Conservation (phyloP, 2,797 vertebrate species). For the Erpetoichthys calabaricus region DNA sequence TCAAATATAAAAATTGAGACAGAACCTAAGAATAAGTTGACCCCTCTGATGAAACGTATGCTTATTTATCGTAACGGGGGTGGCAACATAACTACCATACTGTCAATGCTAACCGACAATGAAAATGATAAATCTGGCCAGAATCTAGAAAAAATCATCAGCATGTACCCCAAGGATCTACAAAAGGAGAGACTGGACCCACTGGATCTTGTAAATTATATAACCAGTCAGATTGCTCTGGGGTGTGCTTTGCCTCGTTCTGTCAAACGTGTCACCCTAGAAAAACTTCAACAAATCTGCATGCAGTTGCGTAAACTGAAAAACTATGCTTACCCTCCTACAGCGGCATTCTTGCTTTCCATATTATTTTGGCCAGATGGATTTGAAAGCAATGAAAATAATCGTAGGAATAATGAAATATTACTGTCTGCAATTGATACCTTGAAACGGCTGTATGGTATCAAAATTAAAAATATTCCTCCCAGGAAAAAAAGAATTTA, state of each 20-base stretch:
- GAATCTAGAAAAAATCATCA: constrained; percentile 41
- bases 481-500: constrained; percentile 49
- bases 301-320: constrained; percentile 37
- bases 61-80: constrained; percentile 48
- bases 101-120: constrained; percentile 47
- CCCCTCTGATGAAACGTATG: constrained; percentile 45
- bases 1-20: background rate
- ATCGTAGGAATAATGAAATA: constrained; percentile 38
- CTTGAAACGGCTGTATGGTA: constrained; percentile 35
- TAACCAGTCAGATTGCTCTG: constrained; percentile 47
- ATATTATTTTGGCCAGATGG: constrained; percentile 69
- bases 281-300: constrained; percentile 41
- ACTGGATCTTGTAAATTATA: constrained; percentile 47
- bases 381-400: constrained; percentile 29
- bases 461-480: constrained; percentile 52
- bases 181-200: constrained; percentile 32
- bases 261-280: constrained; percentile 28
- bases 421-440: constrained; percentile 45
- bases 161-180: constrained; percentile 43
- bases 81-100: constrained; percentile 52
- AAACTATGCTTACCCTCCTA: constrained; percentile 34
- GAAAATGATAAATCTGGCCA: constrained; percentile 23
- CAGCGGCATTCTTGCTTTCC: constrained; percentile 51
- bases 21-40: constrained; percentile 18
- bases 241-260: constrained; percentile 39